Percentiles rank a stretch among this genome's conserved stretches.
Conservation (phyloP, 2,113 vertebrate genomes). For the Antechinus flavipes region DNA sequence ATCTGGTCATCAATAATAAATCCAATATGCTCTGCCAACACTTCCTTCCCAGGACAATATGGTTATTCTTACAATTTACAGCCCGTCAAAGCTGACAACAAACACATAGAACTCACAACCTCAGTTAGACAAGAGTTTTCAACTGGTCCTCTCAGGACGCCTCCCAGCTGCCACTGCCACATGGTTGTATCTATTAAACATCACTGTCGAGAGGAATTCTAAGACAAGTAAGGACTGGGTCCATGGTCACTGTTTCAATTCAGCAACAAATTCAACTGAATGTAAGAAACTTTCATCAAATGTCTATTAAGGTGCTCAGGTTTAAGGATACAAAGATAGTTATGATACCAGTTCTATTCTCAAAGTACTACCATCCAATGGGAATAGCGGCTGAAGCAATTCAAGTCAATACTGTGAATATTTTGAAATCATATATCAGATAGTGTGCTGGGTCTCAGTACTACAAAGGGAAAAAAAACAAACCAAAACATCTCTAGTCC, state of each 20-base stretch:
- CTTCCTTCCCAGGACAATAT: neutral
- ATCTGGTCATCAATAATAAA: slow-evolving; percentile 11
- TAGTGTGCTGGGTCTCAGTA: neutral
- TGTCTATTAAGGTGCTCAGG: neutral
- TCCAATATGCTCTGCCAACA: neutral
- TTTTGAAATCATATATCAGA: neutral
- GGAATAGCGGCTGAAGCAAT: neutral
- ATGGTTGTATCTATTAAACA: neutral
- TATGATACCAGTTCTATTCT: neutral
- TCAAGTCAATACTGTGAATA: neutral
- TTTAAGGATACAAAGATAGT: neutral
- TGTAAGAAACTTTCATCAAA: neutral
- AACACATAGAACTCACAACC: neutral
- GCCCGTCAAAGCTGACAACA: neutral
- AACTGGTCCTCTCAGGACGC: accelerated
- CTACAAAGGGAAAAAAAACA: neutral
- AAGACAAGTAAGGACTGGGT: accelerated
- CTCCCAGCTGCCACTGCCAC: neutral
- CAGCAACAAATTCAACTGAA: neutral
- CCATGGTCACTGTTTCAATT: neutral
- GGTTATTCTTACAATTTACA: neutral
- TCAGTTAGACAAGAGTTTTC: neutral
- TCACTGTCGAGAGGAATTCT: neutral
- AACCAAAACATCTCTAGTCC: neutral
- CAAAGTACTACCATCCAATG: neutral